Evolutionary conservation across 1,140 invertebrate genomes (phyloP), one percentile per base, ranked within the genome.

Genomic region (Probaryconus sp.): DNA sequence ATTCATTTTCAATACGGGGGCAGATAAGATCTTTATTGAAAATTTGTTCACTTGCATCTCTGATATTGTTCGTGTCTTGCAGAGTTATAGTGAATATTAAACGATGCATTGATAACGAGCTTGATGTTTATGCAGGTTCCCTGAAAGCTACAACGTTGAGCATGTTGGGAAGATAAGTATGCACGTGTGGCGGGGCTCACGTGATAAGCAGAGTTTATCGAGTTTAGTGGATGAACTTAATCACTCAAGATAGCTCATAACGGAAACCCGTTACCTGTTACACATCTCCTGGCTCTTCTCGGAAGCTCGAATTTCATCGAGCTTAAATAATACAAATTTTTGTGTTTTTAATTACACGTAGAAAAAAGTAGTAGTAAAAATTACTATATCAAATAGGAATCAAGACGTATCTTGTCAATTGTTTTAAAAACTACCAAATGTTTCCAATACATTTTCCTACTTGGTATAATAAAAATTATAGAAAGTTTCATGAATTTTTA

Each of bases 181-280:
- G 61, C 63, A 51, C 30, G 35, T 71, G 37, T 48, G 55, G 26
- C 40, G 38, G 51, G 51, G 63, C 58, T 63, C 65, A 67, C 47
- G 69, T 55, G 67, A 76, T 78, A 73, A 72, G 58, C 71, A 43
- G 55, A 67, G 67, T 75, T 75, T 69, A 75, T 75, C 53, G 72
- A 75, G 72, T 75, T 75, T 64, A 17, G 11, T 53, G 28, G 64
- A 50, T 67, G 58, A 68, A 63, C 65, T 75, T 79, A 77, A 77
- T 79, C 73, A 77, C 64, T 74, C 55, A 60, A 65, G 72, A 79
- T 76, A 77, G 67, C 60, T 77, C 68, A 71, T 77, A 77, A 73
- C 68, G 64, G 55, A 61, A 65, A 67, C 63, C 61, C 64, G 71
- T 69, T 73, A 68, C 65, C 45, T 35, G 50, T 74, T 65, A 61